These are phyloP conservation scores for Mycteria americana DNA, from an alignment of 2,797 vertebrate species.

Conservation along the genomic window DNA sequence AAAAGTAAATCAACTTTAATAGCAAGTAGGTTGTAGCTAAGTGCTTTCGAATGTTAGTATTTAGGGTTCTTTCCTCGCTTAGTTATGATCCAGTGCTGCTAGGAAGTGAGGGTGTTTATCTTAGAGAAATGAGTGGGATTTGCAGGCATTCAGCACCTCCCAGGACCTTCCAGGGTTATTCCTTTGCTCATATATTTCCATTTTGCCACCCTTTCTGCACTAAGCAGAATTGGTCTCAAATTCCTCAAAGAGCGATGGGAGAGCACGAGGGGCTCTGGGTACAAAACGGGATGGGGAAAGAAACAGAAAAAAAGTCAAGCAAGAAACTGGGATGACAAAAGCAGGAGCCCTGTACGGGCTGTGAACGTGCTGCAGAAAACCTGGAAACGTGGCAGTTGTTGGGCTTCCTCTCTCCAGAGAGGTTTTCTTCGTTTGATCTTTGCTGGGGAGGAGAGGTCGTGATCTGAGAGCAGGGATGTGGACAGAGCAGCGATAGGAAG, in stretches of 20 bases:
- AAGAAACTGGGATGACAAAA: neutral
- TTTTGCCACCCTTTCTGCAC: neutral
- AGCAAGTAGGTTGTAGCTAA: neutral
- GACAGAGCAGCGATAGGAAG: accelerated
- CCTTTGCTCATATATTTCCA: neutral
- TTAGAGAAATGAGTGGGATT: slow-evolving; percentile 41
- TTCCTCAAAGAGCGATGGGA: accelerated
- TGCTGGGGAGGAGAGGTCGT: accelerated
- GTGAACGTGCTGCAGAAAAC: neutral
- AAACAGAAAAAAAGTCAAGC: accelerated
- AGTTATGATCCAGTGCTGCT: neutral
- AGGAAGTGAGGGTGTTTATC: slow-evolving; percentile 26
- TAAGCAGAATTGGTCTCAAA: neutral
- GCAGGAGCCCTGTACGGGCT: neutral
- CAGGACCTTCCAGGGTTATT: neutral
- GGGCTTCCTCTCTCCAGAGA: neutral
- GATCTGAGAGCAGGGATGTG: accelerated
- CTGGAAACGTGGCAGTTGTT: neutral
- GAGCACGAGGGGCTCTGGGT: accelerated
- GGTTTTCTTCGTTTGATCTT: neutral
- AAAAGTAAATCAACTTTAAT: slow-evolving; percentile 24
- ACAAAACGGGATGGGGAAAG: neutral
- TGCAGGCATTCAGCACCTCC: slow-evolving; percentile 16
- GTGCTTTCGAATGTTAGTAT: neutral
- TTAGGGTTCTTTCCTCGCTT: neutral